Base-by-base conservation (phyloP, 1,140 invertebrate species). In the Pseudomyrmex concolor region DNA sequence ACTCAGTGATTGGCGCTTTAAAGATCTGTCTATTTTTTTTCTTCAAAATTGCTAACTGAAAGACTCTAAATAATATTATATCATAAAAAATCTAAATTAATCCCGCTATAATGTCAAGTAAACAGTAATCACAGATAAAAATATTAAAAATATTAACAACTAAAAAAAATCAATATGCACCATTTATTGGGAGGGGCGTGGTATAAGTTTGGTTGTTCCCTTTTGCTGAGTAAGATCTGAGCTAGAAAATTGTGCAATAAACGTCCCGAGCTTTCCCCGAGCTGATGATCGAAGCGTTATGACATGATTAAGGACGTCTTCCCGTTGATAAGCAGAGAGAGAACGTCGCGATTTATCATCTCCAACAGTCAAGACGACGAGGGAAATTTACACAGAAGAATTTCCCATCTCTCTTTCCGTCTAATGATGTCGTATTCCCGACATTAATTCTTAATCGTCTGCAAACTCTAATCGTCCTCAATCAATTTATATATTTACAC, bases 261-360 rank as follows among this genome's bases (percentile, higher is more conserved):
- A 80, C 43, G 60, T 64, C 54, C 45, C 12, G 34, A 59, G 25
- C 1, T 57, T 25, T 17, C 2, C 5, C 17, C 34, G 34, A 34
- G 13, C 50, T 68, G 51, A 66, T 55, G 64, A 9, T 71, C 54
- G 15, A 62, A 59, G 51, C 34, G 57, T 60, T 19, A 22, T 17
- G 15, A 22, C n/a, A 22, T 54, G 45, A 87, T 87, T 86, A 86
- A 86, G 45, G 73, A 12, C 59, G 34, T 68, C 45, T 34, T 19
- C 4, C 34, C 34, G 15, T 17, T 64, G 67, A 67, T 84, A 78
- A 84, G 60, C 17, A 15, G 34, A 34, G 34, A 64, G 22, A 34
- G 12, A n/a, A 10, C 73, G 25, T 62, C 25, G 22, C 57, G 72
- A 62, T 80, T 77, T 84, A 81, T 73, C 78, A 55, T 22, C 48